Conservation (phyloP, 2,888 invertebrate genomes). For the Cephus runcator region DNA sequence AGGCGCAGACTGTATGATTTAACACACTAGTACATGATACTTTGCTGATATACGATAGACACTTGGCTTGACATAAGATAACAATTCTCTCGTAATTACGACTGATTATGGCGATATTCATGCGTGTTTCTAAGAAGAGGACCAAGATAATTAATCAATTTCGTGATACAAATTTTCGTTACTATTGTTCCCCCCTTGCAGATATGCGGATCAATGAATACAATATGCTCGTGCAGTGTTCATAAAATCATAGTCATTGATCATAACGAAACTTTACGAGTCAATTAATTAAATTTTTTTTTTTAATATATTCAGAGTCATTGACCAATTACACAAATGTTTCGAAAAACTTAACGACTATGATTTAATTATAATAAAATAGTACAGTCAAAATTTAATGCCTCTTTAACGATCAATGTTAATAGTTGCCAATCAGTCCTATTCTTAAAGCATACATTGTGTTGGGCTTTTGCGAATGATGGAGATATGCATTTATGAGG, state of each 20-base stretch:
- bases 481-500: slow-evolving; percentile 39
- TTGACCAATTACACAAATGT: not conserved
- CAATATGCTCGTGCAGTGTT: no score
- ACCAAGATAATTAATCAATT: not conserved
- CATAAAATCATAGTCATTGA: not conserved
- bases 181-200: not conserved
- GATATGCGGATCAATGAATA: not conserved
- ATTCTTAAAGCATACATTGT: slow-evolving; percentile 10
- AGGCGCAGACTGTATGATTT: slow-evolving; percentile 39
- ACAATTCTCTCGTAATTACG: slow-evolving; percentile 25
- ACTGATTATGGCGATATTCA: slow-evolving; percentile 2
- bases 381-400: not conserved
- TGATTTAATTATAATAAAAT: not conserved
- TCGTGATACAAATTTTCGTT: not conserved
- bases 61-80: slow-evolving; percentile 30
- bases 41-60: slow-evolving; percentile 25
- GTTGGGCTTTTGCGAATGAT: slow-evolving; percentile 22
- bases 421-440: slow-evolving; percentile 9
- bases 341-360: not conserved
- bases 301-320: not conserved
- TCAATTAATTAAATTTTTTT: not conserved
- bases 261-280: not conserved
- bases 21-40: slow-evolving; percentile 34
- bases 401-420: not conserved
- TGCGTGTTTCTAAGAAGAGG: not conserved